These are phyloP conservation scores for Trissolcus japonicus DNA, from an alignment of 2,888 invertebrate genomes.

Conservation along the genomic window DNA sequence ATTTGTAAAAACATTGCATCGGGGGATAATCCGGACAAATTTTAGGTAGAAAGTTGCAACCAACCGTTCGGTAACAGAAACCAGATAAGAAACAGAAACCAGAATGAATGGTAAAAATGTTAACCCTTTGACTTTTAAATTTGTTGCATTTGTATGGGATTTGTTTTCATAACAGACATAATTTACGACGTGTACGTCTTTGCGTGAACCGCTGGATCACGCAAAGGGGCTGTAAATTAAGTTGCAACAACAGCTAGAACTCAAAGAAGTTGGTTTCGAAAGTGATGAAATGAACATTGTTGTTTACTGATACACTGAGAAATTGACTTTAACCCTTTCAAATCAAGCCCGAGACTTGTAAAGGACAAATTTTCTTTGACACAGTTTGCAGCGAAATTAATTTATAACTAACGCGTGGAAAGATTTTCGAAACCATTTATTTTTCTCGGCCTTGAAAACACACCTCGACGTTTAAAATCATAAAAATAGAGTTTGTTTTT, in stretches of 20 bases:
- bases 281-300: slow-evolving; percentile 25
- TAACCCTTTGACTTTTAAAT: slow-evolving; percentile 39
- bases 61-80: slow-evolving; percentile 24
- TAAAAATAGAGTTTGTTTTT: no score
- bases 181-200: slow-evolving; percentile 45
- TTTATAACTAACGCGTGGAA: neutral
- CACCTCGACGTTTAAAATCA: no score
- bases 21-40: slow-evolving; percentile 17
- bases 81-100: slow-evolving; percentile 18
- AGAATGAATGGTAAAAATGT: slow-evolving; percentile 12
- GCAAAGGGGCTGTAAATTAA: slow-evolving; percentile 69
- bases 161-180: slow-evolving; percentile 51
- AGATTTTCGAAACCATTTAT: neutral
- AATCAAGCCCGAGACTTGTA: neutral
- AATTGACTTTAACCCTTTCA: slow-evolving; percentile 31
- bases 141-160: slow-evolving; percentile 49
- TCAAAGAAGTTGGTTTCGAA: slow-evolving; percentile 12
- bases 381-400: neutral
- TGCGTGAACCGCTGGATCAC: slow-evolving; percentile 62
- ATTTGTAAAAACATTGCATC: slow-evolving; percentile 17
- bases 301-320: slow-evolving; percentile 16
- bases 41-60: slow-evolving; percentile 21
- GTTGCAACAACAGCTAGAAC: slow-evolving; percentile 10
- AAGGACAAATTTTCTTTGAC: slow-evolving; percentile 1
- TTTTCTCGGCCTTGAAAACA: no score